A percentile compares a stretch with the other conserved stretches of the same genome.
Evolutionary conservation across 2,113 vertebrate species (phyloP).

Genomic region (Brienomyrus brachyistius): DNA sequence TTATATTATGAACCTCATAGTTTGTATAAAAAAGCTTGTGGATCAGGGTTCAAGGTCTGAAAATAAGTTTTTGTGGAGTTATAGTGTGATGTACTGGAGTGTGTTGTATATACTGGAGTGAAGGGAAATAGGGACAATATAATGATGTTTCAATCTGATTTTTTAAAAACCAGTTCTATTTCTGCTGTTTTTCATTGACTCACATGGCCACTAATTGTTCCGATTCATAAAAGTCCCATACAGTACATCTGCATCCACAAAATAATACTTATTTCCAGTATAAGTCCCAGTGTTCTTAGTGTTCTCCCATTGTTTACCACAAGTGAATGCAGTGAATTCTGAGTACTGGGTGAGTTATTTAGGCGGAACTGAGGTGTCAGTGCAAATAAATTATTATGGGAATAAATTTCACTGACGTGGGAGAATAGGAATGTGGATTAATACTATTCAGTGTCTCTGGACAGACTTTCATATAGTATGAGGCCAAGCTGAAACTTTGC

Average conservation of each 20-base stretch:
- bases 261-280: not conserved
- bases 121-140: not conserved
- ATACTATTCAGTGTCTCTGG: not conserved
- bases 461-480: slow-evolving; percentile 6
- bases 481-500: not conserved
- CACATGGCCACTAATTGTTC: not conserved
- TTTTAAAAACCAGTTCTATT: not conserved
- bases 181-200: not conserved
- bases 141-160: not conserved
- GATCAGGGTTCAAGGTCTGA: not conserved
- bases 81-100: not conserved
- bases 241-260: not conserved
- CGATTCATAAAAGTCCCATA: not conserved
- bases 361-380: not conserved
- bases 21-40: not conserved
- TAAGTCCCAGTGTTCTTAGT: not conserved
- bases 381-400: slow-evolving; percentile 16
- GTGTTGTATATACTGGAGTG: not conserved
- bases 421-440: not conserved
- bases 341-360: slow-evolving; percentile 8
- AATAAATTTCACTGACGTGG: not conserved
- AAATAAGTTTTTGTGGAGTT: not conserved
- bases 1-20: not conserved
- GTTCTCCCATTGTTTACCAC: not conserved
- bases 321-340: not conserved